Evolutionary conservation across 1,140 invertebrate species (phyloP), one percentile per base, ranked within the genome.

Genomic region (Leptoteleia sp.): DNA sequence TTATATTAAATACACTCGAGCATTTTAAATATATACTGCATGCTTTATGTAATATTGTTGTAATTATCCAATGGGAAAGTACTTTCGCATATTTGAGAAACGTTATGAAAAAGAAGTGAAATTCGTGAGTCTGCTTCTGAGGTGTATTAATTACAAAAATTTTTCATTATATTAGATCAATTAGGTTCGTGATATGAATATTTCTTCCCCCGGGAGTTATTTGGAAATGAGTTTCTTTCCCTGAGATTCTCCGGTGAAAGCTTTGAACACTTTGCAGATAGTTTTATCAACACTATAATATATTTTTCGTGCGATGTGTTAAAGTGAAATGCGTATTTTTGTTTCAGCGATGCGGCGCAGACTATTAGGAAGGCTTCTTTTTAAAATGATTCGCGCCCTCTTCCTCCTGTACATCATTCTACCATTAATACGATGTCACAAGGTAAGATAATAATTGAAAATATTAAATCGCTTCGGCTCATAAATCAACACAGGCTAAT

Each of bases 301-400:
- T 43, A 42, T 68, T 62, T 61, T 76, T 59, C 17, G 27, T 40
- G 4, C 31, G 12, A 12, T 35, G 16, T 40, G 40, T 22, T 72
- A 48, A 52, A 25, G 13, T 45, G 19, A 68, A 27, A 42, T 11
- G 11, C 35, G 16, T 47, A 57, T 83, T 65, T 82, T 65, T 87
- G 71, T 88, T 89, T 71, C 83, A 90, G 89, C 82, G 85, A 90
- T 89, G 87, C 87, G 87, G 87, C 85, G 87, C 85, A 85, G 83
- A 82, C 86, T 82, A 86, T 84, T 84, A 84, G 87, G 83, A 88
- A 86, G 84, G 85, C 83, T 84, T 87, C 83, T 84, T 81, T 81
- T 82, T 88, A 90, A 89, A 87, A 90, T 90, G 89, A 86, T 85
- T 89, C 87, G 88, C 84, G 81, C 83, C 83, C 80, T 88, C 83